phyloP scores from a whole-genome alignment of 1,140 invertebrate species.

The Campodea augens region DNA sequence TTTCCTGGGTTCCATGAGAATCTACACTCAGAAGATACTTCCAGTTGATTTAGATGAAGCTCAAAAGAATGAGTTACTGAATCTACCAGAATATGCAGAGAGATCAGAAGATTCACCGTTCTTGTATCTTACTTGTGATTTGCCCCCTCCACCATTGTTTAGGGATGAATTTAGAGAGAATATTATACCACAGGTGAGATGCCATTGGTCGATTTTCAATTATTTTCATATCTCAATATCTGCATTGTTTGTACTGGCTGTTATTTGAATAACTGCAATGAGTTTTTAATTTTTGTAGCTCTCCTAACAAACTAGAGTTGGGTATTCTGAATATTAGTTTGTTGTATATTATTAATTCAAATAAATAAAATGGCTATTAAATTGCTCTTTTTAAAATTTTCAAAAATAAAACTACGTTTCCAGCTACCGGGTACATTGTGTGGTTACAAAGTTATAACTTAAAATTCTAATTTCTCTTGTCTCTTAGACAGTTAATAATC shows the following conservation, averaged over 20 bases:
- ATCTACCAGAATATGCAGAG: constrained; percentile 65
- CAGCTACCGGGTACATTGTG: too few relatives aligned
- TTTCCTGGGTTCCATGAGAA: constrained; percentile 87
- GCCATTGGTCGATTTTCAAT: constrained; percentile 4
- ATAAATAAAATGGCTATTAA: too few relatives aligned
- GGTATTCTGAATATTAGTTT: too few relatives aligned
- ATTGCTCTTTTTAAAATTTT: too few relatives aligned
- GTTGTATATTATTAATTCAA: too few relatives aligned
- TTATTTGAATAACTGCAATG: background rate
- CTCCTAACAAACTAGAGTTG: too few relatives aligned
- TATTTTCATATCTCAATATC: constrained; percentile 3
- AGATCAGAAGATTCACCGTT: constrained; percentile 75
- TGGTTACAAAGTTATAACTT: too few relatives aligned
- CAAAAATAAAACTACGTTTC: too few relatives aligned
- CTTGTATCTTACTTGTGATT: constrained; percentile 87
- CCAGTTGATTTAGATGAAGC: constrained; percentile 81
- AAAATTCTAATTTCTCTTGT: too few relatives aligned
- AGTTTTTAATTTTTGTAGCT: constrained; percentile 3
- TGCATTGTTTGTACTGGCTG: constrained; percentile 3
- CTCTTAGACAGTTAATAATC: too few relatives aligned
- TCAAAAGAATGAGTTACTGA: constrained; percentile 55
- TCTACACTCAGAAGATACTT: constrained; percentile 84
- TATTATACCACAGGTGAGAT: constrained; percentile 82
- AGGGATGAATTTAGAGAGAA: constrained; percentile 95
- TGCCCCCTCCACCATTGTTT: constrained; percentile 88